Evolutionary conservation across 2,797 vertebrate species (phyloP).

Genomic region (Gallinago nigripennis): DNA sequence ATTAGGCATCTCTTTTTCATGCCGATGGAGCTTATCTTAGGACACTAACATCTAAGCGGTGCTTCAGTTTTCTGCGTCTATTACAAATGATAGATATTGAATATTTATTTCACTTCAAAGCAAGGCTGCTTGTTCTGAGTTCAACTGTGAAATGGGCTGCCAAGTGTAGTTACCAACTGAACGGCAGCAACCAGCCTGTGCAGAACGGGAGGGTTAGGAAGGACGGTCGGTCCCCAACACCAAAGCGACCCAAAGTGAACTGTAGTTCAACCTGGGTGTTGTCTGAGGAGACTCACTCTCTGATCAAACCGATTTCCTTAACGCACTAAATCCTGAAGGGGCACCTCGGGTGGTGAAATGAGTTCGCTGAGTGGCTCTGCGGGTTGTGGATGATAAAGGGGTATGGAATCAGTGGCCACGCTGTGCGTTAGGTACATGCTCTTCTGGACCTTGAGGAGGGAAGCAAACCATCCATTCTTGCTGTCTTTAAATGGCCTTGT

Average conservation of each 20-base stretch:
- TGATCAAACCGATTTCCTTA: background rate
- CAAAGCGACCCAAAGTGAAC: accelerated
- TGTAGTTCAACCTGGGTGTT: background rate
- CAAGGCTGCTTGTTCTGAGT: background rate
- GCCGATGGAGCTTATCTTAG: background rate
- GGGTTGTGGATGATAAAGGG: background rate
- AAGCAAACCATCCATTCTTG: background rate
- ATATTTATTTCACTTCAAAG: background rate
- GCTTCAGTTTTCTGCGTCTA: background rate
- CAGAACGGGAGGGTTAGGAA: background rate
- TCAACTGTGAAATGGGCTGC: background rate
- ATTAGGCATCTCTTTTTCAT: background rate
- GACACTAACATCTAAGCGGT: background rate
- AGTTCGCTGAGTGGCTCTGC: background rate
- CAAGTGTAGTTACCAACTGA: accelerated
- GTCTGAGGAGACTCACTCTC: background rate
- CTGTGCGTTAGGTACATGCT: accelerated
- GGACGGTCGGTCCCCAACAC: background rate
- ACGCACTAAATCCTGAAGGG: background rate
- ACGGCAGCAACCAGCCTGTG: background rate
- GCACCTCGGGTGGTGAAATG: background rate
- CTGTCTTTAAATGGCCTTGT: background rate
- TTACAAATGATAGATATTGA: background rate
- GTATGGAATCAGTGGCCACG: background rate
- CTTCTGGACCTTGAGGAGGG: background rate